Base-by-base conservation (phyloP, 2,113 vertebrate species). In the Marmota flaviventris region DNA sequence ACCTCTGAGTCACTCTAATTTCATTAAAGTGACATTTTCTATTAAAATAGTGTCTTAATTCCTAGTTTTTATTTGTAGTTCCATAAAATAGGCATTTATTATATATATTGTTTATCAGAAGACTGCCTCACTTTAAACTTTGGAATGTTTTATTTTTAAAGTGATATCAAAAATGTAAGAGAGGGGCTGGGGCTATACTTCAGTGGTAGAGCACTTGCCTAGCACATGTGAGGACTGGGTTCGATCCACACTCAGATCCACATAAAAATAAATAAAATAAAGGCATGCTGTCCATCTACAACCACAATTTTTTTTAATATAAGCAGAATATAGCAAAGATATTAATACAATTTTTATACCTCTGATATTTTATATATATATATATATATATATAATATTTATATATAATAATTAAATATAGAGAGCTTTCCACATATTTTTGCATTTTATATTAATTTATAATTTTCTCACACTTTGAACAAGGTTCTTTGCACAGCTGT, bases 391-490 rank as follows among this genome's bases (percentile, higher is more conserved):
- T 45, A 45, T 45, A 45, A 45, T 45, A 45, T 45, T 45, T 45
- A 45, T 45, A 45, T 45, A 45, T 16, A 58, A 8, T 12, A 3
- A 29, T 89, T 22, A 94, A 87, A 10, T 73, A 69, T 25, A 90
- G 12, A 42, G 0, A 84, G 8, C 7, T 78, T 65, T 58, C 12
- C 20, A 83, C 0, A 4, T 83, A 67, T 58, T 12, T 76, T 79
- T 92, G 34, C 39, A 69, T 63, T 37, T 25, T 39, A 56, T 67
- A 27, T 45, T 85, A 65, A 90, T 75, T 53, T 86, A 95, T 14
- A 53, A 10, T 34, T 94, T 37, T 39, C 78, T 73, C 51, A 94
- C 24, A 75, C 16, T 73, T 89, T 56, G 76, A 96, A 89, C 25
- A 82, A 24, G 8, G 12, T 48, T 8, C 2, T 25, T 89, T 81